These are phyloP conservation scores for Parazoanthus swiftii DNA, from an alignment of 92 coral and sea anemone genomes.

Conservation along the genomic window DNA sequence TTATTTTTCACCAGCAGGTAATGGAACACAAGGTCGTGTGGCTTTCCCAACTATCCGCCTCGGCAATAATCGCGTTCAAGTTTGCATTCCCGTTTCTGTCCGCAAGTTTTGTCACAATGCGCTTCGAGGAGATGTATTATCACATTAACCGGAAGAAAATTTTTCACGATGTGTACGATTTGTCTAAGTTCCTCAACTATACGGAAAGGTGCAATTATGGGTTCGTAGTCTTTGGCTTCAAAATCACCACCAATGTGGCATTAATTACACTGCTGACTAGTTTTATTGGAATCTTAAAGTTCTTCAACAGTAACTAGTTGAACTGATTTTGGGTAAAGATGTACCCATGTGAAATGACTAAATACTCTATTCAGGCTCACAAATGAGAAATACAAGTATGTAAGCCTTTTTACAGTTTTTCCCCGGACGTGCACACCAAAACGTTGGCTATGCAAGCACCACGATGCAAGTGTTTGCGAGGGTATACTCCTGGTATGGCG, in stretches of 20 bases:
- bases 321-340: background rate
- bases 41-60: conserved; percentile 55
- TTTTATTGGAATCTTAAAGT: conserved; percentile 55
- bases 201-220: conserved; percentile 60
- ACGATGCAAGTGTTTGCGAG: background rate
- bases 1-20: background rate
- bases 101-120: conserved; percentile 54
- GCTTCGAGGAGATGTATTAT: conserved; percentile 59
- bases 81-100: conserved; percentile 61
- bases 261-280: conserved; percentile 52
- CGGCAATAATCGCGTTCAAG: conserved; percentile 56
- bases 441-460: background rate
- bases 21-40: conserved; percentile 45
- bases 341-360: background rate
- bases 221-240: conserved; percentile 57
- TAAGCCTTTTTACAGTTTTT: background rate
- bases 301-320: conserved; percentile 28
- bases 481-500: background rate
- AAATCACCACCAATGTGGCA: conserved; percentile 61
- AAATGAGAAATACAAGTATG: background rate
- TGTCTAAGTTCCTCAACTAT: conserved; percentile 58
- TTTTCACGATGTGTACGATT: conserved; percentile 47
- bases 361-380: background rate
- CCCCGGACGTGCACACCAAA: background rate
- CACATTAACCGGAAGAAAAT: conserved; percentile 53